These are phyloP conservation scores for Lycopodina hypogea DNA, from an alignment of 37 sponge, comb jelly and placozoan genomes.

Conservation along the genomic window DNA sequence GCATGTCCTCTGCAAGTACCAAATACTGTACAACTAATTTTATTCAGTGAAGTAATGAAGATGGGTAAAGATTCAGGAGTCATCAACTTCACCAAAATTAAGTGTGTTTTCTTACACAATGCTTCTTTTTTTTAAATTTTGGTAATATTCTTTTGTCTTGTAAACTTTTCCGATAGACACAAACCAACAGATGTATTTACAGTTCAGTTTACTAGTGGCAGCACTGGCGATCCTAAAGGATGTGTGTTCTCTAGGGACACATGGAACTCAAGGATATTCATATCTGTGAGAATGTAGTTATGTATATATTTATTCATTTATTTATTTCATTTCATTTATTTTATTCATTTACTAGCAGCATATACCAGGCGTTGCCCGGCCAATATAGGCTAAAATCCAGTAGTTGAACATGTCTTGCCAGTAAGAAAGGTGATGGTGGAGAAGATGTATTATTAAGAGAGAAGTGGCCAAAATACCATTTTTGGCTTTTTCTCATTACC, in stretches of 20 bases:
- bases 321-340: too few relatives aligned
- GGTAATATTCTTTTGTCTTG: not conserved
- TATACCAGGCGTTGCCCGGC: too few relatives aligned
- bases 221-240: conserved; percentile 60
- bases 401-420: too few relatives aligned
- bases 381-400: too few relatives aligned
- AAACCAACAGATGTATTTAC: conserved; percentile 23
- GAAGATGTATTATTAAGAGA: too few relatives aligned
- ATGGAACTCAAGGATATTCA: conserved; percentile 15
- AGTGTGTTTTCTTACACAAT: not conserved
- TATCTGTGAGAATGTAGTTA: not conserved
- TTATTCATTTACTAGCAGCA: too few relatives aligned
- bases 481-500: too few relatives aligned
- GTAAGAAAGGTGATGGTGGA: too few relatives aligned
- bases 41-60: not conserved
- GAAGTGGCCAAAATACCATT: too few relatives aligned
- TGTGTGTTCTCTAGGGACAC: conserved; percentile 50
- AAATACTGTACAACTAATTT: not conserved
- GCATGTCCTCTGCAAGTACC: not conserved
- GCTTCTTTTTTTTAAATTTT: too few relatives aligned
- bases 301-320: not conserved
- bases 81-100: not conserved
- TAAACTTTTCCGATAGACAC: not conserved
- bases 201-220: conserved; percentile 61
- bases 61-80: not conserved